Evolutionary conservation across 1,140 invertebrate species (phyloP).

Genomic region (Prorops nasuta): DNA sequence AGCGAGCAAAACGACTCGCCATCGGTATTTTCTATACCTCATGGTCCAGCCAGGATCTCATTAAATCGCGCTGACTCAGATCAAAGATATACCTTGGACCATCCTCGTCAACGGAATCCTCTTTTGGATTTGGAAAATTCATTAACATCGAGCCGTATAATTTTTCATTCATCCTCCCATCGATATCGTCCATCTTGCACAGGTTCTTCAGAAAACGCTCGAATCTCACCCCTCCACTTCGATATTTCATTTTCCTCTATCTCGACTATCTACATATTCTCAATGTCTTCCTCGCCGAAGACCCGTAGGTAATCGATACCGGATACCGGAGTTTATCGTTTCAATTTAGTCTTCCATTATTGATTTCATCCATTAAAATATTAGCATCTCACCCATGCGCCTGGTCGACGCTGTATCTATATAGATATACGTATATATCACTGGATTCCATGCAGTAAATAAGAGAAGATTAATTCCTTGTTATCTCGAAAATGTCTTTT

Average conservation of each 20-base stretch:
- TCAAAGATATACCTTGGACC: conserved; percentile 17
- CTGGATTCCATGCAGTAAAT: conserved; percentile 19
- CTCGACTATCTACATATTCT: too few relatives aligned
- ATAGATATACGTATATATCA: too few relatives aligned
- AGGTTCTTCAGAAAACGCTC: conserved; percentile 15
- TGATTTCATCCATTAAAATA: too few relatives aligned
- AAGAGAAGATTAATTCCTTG: conserved; percentile 26
- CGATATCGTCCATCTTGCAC: not conserved
- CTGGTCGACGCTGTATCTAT: too few relatives aligned
- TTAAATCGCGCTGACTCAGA: conserved; percentile 4
- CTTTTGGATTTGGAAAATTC: conserved; percentile 16
- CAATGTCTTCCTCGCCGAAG: too few relatives aligned
- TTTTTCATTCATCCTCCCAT: conserved; percentile 9
- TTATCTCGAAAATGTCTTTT: too few relatives aligned
- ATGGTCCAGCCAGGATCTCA: conserved; percentile 11
- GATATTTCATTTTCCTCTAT: too few relatives aligned
- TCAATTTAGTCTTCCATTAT: too few relatives aligned
- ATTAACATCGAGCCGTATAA: conserved; percentile 20
- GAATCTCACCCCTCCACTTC: too few relatives aligned
- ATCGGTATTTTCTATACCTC: not conserved
- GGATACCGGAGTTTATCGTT: too few relatives aligned
- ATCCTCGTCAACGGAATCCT: conserved; percentile 21
- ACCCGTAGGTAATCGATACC: too few relatives aligned
- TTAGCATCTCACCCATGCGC: too few relatives aligned
- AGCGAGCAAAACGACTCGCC: conserved; percentile 5